phyloP scores from a whole-genome alignment of 1,140 invertebrate genomes.

The Hyposmocoma kahamanoa region DNA sequence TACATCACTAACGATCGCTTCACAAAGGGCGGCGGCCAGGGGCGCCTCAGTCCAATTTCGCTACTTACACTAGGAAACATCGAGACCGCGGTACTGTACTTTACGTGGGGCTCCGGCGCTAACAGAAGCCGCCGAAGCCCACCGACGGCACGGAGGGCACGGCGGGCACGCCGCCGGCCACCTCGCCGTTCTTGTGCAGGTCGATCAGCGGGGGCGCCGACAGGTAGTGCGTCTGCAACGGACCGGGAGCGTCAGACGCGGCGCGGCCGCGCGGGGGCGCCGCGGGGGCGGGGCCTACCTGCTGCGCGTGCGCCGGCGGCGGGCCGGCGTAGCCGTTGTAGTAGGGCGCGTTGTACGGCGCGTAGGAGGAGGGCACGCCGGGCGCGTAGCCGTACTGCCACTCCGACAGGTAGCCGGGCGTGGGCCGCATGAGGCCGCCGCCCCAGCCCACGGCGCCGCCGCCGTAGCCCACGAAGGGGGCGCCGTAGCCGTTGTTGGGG shows the following conservation, averaged over 20 bases:
- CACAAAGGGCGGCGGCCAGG: conserved; percentile 15
- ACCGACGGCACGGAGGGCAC: conserved; percentile 64
- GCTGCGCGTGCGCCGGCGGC: conserved; percentile 60
- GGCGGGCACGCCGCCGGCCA: conserved; percentile 35
- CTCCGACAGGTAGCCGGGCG: conserved; percentile 68
- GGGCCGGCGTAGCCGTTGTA: conserved; percentile 67
- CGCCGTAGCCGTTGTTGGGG: conserved; percentile 45
- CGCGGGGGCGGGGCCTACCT: conserved; percentile 30
- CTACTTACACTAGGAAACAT: conserved; percentile 25
- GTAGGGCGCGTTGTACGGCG: conserved; percentile 58
- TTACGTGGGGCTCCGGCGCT: conserved; percentile 23
- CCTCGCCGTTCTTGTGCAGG: conserved; percentile 66
- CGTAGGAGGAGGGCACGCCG: conserved; percentile 43
- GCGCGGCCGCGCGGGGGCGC: conserved; percentile 39
- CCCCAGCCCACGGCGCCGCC: conserved; percentile 54
- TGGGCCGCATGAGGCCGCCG: conserved; percentile 63
- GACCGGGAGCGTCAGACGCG: conserved; percentile 50
- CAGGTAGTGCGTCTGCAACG: conserved; percentile 50
- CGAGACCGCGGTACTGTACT: conserved; percentile 3
- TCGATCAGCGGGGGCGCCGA: conserved; percentile 57
- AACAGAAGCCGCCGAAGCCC: conserved; percentile 71
- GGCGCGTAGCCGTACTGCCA: conserved; percentile 63
- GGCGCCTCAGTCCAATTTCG: conserved; percentile 24
- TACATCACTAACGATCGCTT: conserved; percentile 43
- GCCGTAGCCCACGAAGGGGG: conserved; percentile 33